These are phyloP conservation scores for Hemitrygon akajei DNA, from an alignment of 2,797 vertebrate species.

Conservation along the genomic window DNA sequence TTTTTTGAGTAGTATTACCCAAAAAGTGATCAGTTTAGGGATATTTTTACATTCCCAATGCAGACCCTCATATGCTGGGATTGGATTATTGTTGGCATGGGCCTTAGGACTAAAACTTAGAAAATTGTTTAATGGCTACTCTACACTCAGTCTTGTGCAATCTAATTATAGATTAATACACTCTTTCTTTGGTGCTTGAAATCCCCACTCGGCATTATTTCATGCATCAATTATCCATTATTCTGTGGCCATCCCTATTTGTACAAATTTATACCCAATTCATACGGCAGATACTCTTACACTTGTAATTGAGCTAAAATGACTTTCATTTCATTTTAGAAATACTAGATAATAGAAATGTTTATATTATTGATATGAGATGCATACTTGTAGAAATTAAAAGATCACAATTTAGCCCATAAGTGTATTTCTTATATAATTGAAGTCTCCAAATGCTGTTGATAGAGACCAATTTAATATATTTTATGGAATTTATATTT, in stretches of 20 bases:
- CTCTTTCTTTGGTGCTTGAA: background rate
- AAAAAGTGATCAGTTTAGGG: background rate
- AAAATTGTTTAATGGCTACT: background rate
- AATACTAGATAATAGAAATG: background rate
- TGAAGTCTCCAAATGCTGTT: background rate
- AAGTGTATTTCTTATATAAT: background rate
- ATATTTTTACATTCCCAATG: background rate
- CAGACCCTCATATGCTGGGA: background rate
- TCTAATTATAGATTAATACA: background rate
- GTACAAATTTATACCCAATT: background rate
- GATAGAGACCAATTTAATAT: background rate
- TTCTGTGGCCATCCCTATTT: background rate
- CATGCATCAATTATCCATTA: background rate
- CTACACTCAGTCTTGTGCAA: background rate
- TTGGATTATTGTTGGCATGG: background rate
- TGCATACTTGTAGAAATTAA: background rate
- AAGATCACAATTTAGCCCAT: background rate
- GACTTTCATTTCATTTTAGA: background rate
- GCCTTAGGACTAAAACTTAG: background rate
- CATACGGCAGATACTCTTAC: background rate
- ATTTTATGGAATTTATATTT: background rate
- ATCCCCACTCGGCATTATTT: background rate
- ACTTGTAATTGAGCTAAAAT: background rate
- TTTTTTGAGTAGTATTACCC: background rate
- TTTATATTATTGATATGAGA: background rate